A percentile compares a stretch with the other conserved stretches of the same genome.
These are phyloP conservation scores for Meandrina meandrites DNA, from an alignment of 92 coral and sea anemone species.

Conservation along the genomic window DNA sequence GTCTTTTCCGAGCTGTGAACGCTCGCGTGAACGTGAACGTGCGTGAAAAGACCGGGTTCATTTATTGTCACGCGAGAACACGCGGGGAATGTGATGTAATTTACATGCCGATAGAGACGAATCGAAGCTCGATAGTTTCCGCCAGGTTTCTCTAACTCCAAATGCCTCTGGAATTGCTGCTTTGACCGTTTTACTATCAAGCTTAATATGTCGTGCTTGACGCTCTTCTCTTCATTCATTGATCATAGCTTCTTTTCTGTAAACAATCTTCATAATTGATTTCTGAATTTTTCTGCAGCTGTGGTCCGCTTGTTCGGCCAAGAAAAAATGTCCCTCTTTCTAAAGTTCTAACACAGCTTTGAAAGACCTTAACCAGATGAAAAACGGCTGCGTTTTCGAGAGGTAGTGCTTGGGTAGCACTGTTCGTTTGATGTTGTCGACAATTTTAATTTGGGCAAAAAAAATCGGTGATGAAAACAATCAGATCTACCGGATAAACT, in stretches of 20 bases:
- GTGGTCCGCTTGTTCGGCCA: not conserved
- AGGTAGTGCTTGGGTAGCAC: not conserved
- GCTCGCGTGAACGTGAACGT: not conserved
- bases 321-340: not conserved
- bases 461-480: not conserved
- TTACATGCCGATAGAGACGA: not conserved
- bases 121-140: not conserved
- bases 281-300: constrained; percentile 26
- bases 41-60: not conserved
- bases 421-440: not conserved
- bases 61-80: not conserved
- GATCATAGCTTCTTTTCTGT: not conserved
- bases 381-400: not conserved
- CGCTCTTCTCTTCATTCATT: not conserved
- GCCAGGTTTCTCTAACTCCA: not conserved
- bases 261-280: constrained; percentile 21
- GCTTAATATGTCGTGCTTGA: not conserved
- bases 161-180: not conserved
- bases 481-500: not conserved
- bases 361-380: not conserved
- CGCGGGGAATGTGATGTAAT: not conserved
- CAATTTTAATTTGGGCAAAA: not conserved
- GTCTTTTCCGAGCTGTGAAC: not conserved
- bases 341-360: not conserved
- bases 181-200: not conserved